phyloP scores from a whole-genome alignment of 2,888 invertebrate genomes.

The Amblyjoppa proteus region DNA sequence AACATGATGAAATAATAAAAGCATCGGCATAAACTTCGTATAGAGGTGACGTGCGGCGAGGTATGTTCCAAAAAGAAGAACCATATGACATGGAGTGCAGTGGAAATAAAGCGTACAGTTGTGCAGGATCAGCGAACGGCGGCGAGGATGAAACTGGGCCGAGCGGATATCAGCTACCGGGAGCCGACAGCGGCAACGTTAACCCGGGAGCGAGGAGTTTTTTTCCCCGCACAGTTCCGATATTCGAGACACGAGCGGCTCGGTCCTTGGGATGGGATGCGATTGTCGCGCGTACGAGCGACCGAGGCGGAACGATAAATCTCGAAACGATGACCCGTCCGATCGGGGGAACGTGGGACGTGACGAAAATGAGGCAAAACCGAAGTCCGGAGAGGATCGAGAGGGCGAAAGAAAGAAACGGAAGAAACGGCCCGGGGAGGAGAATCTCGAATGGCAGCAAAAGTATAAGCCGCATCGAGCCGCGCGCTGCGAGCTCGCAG shows the following conservation, averaged over 20 bases:
- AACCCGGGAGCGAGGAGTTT: slow-evolving; percentile 31
- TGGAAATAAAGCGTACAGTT: slow-evolving; percentile 17
- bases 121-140: slow-evolving; percentile 8
- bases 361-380: slow-evolving; percentile 68
- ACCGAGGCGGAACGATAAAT: slow-evolving; percentile 69
- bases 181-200: slow-evolving; percentile 9
- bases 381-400: slow-evolving; percentile 9
- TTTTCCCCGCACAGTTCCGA: slow-evolving; percentile 35
- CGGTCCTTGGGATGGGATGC: slow-evolving; percentile 49
- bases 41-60: slow-evolving; percentile 1
- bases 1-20: slow-evolving; percentile 3
- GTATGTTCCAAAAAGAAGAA: background rate
- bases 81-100: background rate
- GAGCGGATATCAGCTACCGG: slow-evolving; percentile 61
- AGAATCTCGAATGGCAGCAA: slow-evolving; percentile 35
- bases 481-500: background rate
- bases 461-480: slow-evolving; percentile 10
- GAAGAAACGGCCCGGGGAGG: background rate
- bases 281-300: slow-evolving; percentile 57
- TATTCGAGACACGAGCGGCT: slow-evolving; percentile 66
- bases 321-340: slow-evolving; percentile 70
- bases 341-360: slow-evolving; percentile 67
- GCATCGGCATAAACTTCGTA: background rate
- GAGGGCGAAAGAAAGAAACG: slow-evolving; percentile 9
- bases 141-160: slow-evolving; percentile 60